phyloP scores from a whole-genome alignment of 1,140 invertebrate genomes.

The Mactra quadrangularis region DNA sequence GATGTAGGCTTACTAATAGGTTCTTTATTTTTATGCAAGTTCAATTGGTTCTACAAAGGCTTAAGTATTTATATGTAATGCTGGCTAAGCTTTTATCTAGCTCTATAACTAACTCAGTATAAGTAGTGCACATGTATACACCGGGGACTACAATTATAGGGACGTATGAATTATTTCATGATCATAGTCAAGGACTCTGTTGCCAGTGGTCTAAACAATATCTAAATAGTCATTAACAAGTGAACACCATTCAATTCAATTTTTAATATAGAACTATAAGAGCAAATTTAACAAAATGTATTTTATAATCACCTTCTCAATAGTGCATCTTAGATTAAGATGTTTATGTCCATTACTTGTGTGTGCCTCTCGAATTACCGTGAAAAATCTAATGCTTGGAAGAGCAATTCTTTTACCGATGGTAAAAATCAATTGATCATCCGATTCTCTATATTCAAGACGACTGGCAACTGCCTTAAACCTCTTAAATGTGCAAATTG shows the following conservation, averaged over 20 bases:
- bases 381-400: slow-evolving; percentile 15
- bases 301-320: slow-evolving; percentile 32
- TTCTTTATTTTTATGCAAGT: background rate
- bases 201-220: too few species aligned
- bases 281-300: background rate
- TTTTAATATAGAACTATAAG: background rate
- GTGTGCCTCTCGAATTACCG: slow-evolving; percentile 21
- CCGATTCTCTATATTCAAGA: background rate
- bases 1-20: background rate
- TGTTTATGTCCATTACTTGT: slow-evolving; percentile 14
- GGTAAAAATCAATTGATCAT: slow-evolving; percentile 31
- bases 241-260: background rate
- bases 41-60: background rate
- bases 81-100: background rate
- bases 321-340: slow-evolving; percentile 23
- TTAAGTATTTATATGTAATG: background rate
- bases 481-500: background rate
- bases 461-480: slow-evolving; percentile 34
- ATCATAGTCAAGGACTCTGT: too few species aligned
- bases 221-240: too few species aligned
- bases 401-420: slow-evolving; percentile 19
- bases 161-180: too few species aligned
- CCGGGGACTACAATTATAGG: too few species aligned
- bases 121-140: too few species aligned
- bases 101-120: too few species aligned